phyloP scores from a whole-genome alignment of 2,797 vertebrate genomes.

The Diceros bicornis region DNA sequence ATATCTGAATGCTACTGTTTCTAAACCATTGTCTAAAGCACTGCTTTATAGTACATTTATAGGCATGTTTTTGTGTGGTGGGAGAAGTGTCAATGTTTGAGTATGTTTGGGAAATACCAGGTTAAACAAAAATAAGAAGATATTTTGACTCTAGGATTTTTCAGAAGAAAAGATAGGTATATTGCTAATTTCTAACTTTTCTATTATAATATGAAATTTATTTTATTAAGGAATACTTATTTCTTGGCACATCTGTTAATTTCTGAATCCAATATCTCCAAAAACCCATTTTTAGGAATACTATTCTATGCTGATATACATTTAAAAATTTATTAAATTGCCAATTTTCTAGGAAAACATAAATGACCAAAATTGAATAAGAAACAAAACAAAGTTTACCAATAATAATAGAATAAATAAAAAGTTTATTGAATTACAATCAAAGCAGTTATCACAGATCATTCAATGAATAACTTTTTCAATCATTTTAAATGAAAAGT shows the following conservation, averaged over 20 bases:
- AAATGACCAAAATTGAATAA: background rate
- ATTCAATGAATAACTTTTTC: background rate
- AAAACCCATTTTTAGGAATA: background rate
- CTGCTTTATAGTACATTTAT: background rate
- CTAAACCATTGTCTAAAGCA: background rate
- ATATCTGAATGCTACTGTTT: background rate
- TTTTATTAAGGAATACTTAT: background rate
- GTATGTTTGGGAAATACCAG: background rate
- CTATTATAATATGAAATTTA: background rate
- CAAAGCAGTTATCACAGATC: background rate
- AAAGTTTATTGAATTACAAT: background rate
- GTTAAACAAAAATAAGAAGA: background rate
- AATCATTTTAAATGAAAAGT: slow-evolving; percentile 35
- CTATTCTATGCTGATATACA: background rate
- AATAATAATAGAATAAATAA: background rate
- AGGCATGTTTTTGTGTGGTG: background rate
- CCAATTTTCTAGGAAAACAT: slow-evolving; percentile 28
- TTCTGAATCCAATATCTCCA: background rate
- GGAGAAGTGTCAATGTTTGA: background rate
- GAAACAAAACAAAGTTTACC: background rate
- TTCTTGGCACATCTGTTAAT: background rate
- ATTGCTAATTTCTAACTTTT: background rate
- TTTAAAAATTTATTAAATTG: background rate
- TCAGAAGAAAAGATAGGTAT: background rate
- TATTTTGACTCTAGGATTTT: background rate